phyloP scores from a whole-genome alignment of 2,113 vertebrate species.

The Ovis aries region ARS-UI_Ramb_v3.0 NC_056055.1:120889501-120890000 shows the following conservation, averaged over 20 bases:
- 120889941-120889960: too few species aligned
- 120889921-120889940: background rate
- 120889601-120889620: background rate
- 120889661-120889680: background rate
- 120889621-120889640: background rate
- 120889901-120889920: background rate
- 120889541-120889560: background rate
- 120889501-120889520: background rate
- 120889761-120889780: background rate
- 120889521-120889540: background rate
- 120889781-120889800: background rate
- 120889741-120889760: background rate
- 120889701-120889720: background rate
- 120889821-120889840: background rate
- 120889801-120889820: background rate
- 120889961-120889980: too few species aligned
- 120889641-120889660: background rate
- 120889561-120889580: background rate
- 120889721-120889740: background rate
- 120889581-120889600: background rate
- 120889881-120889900: background rate
- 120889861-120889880: background rate
- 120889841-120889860: background rate
- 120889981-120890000: too few species aligned
- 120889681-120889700: background rate